Base-by-base conservation (phyloP, 2,113 vertebrate species). In the Martes martes region DNA sequence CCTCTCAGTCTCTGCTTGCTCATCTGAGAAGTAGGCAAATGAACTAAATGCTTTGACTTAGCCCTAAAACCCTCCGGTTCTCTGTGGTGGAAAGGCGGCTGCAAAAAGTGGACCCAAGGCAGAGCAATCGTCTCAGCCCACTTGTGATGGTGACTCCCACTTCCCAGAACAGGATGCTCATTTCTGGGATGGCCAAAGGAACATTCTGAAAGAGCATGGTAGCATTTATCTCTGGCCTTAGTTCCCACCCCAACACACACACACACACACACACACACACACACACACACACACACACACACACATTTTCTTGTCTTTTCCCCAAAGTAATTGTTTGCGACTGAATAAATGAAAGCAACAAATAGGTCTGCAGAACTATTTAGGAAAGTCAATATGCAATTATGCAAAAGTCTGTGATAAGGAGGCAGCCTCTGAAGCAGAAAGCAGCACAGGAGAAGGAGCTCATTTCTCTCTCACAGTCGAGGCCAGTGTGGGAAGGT, bases 311-410 rank as follows among this genome's bases (percentile, higher is more conserved):
- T 7, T 1, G 50, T 8, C 36, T 67, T 78, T 71, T 15, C 42
- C 61, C 24, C 63, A 67, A 36, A 82, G 69, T 82, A 95, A 67
- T 89, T 88, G 81, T 96, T 98, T 94, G 91, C 26, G 33, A 88
- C 23, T 96, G 95, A 95, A 67, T 82, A 83, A 83, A 47, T 24
- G 26, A 86, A 57, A 94, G 78, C 90, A 96, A 18, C 95, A 84
- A 95, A 95, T 11, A 97, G 95, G 82, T 98, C 42, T 84, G 95
- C 78, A 18, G 86, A 96, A 84, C 97, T 96, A 36, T 97, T 98
- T 96, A 90, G 82, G 65, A 95, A 98, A 98, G 98, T 98, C 97
- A 97, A 91, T 78, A 93, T 57, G 96, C 98, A 96, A 86, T 97
- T 97, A 94, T 95, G 96, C 98, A 94, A 69, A 98, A 90, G 57